Percentiles rank a stretch among this genome's conserved stretches.
Evolutionary conservation across 2,113 vertebrate species (phyloP).

Genomic region (Carassius gibelio): DNA sequence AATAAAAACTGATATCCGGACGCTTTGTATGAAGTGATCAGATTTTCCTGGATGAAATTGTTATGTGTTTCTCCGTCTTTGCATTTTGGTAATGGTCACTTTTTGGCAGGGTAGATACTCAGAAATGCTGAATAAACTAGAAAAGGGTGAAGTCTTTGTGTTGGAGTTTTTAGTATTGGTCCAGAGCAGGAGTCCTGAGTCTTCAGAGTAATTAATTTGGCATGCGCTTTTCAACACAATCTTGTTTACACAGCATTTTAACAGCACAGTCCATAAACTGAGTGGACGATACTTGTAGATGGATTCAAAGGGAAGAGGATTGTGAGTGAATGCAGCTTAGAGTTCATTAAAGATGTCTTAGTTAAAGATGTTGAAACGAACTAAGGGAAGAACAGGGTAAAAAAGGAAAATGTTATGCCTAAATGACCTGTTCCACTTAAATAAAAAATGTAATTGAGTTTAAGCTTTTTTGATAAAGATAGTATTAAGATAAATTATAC

Average conservation of each 20-base stretch:
- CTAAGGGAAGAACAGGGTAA: neutral
- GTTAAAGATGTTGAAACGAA: neutral
- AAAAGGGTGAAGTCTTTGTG: slow-evolving; percentile 10
- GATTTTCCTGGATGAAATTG: slow-evolving; percentile 4
- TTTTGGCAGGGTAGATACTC: neutral
- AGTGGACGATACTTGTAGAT: neutral
- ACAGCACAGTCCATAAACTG: slow-evolving; percentile 4
- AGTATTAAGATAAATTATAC: too few species aligned
- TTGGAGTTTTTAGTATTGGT: slow-evolving; percentile 6
- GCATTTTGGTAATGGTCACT: slow-evolving; percentile 32
- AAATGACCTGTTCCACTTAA: neutral
- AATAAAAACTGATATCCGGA: slow-evolving; percentile 46
- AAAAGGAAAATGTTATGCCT: neutral
- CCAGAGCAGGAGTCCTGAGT: neutral
- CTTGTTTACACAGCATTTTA: slow-evolving; percentile 39
- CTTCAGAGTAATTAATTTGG: slow-evolving; percentile 42
- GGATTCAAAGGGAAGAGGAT: neutral
- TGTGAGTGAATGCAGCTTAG: neutral
- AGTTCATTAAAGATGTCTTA: neutral
- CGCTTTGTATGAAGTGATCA: slow-evolving; percentile 34
- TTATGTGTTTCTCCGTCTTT: neutral
- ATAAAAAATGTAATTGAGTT: neutral
- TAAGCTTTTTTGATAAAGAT: too few species aligned
- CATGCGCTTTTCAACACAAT: slow-evolving; percentile 28
- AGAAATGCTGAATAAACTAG: slow-evolving; percentile 45